A percentile compares a stretch with the other conserved stretches of the same genome.
Conservation (phyloP, 2,888 invertebrate genomes). For the Spodoptera picta region DNA sequence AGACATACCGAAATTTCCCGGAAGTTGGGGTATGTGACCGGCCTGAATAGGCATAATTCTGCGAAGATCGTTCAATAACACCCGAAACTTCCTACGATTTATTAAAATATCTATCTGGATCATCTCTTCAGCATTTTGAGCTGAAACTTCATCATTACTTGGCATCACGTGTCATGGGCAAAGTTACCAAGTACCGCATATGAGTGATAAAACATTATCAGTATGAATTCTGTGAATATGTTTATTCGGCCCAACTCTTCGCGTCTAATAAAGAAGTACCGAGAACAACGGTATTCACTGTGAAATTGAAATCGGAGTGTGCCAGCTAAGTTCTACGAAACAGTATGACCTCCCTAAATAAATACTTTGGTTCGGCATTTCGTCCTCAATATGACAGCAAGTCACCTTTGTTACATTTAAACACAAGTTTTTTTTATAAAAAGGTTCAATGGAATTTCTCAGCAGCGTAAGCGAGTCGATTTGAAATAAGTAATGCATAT, state of each 20-base stretch:
- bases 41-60: slow-evolving; percentile 28
- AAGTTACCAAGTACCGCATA: slow-evolving; percentile 34
- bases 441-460: neutral
- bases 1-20: slow-evolving; percentile 32
- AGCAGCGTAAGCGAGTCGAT: no score
- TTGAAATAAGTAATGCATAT: no score
- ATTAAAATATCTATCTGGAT: slow-evolving; percentile 3
- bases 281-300: slow-evolving; percentile 73
- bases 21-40: slow-evolving; percentile 22
- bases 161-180: slow-evolving; percentile 26
- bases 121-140: slow-evolving; percentile 16
- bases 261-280: slow-evolving; percentile 72
- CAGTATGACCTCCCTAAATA: slow-evolving; percentile 65
- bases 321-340: slow-evolving; percentile 68
- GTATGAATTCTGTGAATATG: slow-evolving; percentile 67
- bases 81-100: slow-evolving; percentile 38
- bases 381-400: slow-evolving; percentile 17
- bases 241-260: slow-evolving; percentile 62
- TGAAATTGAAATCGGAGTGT: slow-evolving; percentile 75
- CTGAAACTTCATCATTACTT: slow-evolving; percentile 38
- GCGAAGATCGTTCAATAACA: slow-evolving; percentile 20
- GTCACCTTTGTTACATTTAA: slow-evolving; percentile 3
- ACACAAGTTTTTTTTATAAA: slow-evolving; percentile 2
- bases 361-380: slow-evolving; percentile 42
- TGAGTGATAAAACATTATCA: slow-evolving; percentile 57